A percentile compares a stretch with the other conserved stretches of the same genome.
Conservation (phyloP, 2,113 vertebrate species). For the Apaloderma vittatum region DNA sequence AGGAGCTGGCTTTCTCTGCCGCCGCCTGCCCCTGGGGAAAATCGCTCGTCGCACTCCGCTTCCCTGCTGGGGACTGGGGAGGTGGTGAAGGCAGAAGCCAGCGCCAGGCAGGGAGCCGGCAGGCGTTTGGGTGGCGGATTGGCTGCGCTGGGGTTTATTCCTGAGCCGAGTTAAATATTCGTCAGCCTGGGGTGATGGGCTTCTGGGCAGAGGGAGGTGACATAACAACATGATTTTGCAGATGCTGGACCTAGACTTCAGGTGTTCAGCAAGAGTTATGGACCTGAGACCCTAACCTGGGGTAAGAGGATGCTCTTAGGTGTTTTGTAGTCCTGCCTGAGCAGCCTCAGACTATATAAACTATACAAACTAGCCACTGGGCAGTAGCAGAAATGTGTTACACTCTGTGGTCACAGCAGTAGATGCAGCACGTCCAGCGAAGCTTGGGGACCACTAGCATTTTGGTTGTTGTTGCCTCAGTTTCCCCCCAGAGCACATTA, state of each 20-base stretch:
- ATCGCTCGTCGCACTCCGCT: background rate
- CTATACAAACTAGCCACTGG: background rate
- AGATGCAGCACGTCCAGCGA: background rate
- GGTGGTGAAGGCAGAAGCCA: background rate
- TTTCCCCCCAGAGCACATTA: fast-evolving
- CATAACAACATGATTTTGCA: background rate
- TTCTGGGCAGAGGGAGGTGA: background rate
- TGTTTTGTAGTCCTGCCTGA: background rate
- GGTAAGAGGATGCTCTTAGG: background rate
- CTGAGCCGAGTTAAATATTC: background rate
- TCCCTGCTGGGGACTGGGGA: background rate
- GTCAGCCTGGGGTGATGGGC: background rate
- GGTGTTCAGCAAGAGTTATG: fast-evolving
- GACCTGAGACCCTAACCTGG: background rate
- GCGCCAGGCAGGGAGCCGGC: background rate
- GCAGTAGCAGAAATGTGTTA: background rate
- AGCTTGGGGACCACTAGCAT: fast-evolving
- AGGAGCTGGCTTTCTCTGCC: background rate
- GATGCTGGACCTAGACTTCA: background rate
- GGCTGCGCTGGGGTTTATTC: background rate
- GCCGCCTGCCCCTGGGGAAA: background rate
- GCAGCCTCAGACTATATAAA: background rate
- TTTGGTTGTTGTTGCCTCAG: background rate
- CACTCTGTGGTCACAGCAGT: background rate
- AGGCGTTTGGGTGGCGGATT: background rate